Evolutionary conservation across 2,888 invertebrate species (phyloP), one percentile per base, ranked within the genome.

Genomic region (Pristionchus fissidentatus): DNA sequence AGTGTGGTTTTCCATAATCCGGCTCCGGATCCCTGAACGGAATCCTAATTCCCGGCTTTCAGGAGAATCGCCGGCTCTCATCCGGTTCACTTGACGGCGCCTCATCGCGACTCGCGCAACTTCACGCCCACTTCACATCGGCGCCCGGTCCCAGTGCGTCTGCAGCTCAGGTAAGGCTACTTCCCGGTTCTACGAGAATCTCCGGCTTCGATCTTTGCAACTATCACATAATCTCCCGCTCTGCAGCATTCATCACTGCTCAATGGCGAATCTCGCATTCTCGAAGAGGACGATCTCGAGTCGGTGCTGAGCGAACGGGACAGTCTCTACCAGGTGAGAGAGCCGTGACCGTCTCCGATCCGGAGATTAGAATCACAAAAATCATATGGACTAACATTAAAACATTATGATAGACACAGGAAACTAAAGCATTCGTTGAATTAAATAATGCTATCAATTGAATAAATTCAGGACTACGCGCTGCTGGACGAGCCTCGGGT

Each of bases 401-500:
- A 15, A n/a, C n/a, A 60, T 8, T 26, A 15, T 60, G n/a, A 8
- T 60, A n/a, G 29, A 26, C 19, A 15, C 10, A 10, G 49, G 49
- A 15, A 49, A 19, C 10, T 19, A 49, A 15, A 49, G 49, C 10
- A 15, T 49, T 15, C 49, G 49, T 10, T 49, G 19, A 19, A 49
- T 49, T 49, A 19, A 49, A 49, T 49, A 49, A 19, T 15, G 19
- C 19, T 10, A 10, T 49, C 19, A 19, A 49, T 49, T 49, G 19
- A 15, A 19, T 10, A 15, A 19, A 41, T 80, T 26, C 85, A 85
- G 83, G 86, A 84, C 66, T 85, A 86, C 83, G 86, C 85, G 46
- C 83, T 84, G 29, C 32, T 85, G 79, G 85, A 87, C 57, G 85
- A 86, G 41, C 83, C 75, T 2, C 86, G 95, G 95, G 13, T 82